Percentiles rank a stretch among this genome's conserved stretches.
phyloP scores from a whole-genome alignment of 2,888 invertebrate species.

The Polyploca ridens region DNA sequence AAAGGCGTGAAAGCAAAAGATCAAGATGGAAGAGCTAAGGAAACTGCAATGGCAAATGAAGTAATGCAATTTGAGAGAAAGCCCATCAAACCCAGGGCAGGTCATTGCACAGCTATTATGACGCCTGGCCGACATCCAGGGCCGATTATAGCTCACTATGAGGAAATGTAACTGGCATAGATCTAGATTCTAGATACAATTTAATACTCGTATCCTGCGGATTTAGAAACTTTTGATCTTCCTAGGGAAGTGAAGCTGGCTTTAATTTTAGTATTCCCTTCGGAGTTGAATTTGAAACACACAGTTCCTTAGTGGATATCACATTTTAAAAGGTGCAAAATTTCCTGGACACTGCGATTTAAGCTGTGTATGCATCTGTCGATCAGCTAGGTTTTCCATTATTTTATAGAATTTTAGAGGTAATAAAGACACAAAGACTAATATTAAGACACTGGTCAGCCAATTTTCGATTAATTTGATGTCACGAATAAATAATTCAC shows the following conservation, averaged over 20 bases:
- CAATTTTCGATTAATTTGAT: no score
- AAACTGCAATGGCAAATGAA: not conserved
- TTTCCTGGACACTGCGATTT: no score
- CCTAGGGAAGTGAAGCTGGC: no score
- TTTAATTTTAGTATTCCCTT: no score
- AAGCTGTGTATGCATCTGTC: no score
- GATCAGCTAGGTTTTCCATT: not conserved
- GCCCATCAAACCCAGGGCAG: slow-evolving; percentile 5
- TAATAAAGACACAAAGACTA: no score
- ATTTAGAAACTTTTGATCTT: not conserved
- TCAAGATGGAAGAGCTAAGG: not conserved
- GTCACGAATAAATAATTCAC: no score
- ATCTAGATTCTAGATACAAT: slow-evolving; percentile 22
- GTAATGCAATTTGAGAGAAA: slow-evolving; percentile 11
- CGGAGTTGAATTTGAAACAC: no score
- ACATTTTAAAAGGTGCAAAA: no score
- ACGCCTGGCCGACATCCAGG: slow-evolving; percentile 58
- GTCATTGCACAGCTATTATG: slow-evolving; percentile 32
- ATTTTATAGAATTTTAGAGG: no score
- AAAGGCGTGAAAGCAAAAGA: not conserved
- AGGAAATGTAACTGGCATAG: slow-evolving; percentile 50
- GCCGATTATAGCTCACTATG: slow-evolving; percentile 59
- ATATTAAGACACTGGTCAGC: no score
- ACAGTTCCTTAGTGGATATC: no score
- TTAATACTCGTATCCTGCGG: slow-evolving; percentile 4